These are phyloP conservation scores for Dissostichus mawsoni DNA, from an alignment of 2,113 vertebrate species.

Conservation along the genomic window DNA sequence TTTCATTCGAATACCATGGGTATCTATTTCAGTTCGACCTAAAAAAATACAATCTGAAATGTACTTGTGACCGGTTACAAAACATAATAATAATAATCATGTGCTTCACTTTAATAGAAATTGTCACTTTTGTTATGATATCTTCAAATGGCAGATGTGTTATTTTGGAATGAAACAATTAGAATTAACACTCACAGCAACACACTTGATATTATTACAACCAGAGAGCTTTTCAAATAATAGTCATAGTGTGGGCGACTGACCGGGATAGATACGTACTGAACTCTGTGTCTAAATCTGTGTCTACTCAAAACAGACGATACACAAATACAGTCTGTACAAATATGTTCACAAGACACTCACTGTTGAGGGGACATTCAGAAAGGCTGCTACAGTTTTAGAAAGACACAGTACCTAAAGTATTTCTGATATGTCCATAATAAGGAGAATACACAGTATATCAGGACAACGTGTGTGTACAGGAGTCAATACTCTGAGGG, in stretches of 20 bases:
- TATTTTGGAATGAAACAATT: slow-evolving; percentile 56
- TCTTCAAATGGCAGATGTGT: not conserved
- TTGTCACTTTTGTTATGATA: not conserved
- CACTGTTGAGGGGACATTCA: slow-evolving; percentile 61
- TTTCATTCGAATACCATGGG: slow-evolving; percentile 45
- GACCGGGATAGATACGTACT: slow-evolving; percentile 15
- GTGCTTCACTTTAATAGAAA: slow-evolving; percentile 6
- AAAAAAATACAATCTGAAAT: slow-evolving; percentile 32
- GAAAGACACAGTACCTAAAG: slow-evolving; percentile 40
- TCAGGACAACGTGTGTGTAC: slow-evolving; percentile 6
- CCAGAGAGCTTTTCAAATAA: slow-evolving; percentile 3
- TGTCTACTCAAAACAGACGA: slow-evolving; percentile 55
- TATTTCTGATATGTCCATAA: slow-evolving; percentile 50
- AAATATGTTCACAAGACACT: slow-evolving; percentile 64
- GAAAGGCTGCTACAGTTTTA: slow-evolving; percentile 56
- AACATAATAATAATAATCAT: not conserved
- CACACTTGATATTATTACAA: slow-evolving; percentile 30
- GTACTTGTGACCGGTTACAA: not conserved
- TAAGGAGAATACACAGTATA: slow-evolving; percentile 38
- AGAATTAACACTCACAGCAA: slow-evolving; percentile 30
- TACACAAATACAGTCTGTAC: slow-evolving; percentile 61
- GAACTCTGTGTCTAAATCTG: slow-evolving; percentile 16
- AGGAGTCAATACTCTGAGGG: slow-evolving; percentile 1
- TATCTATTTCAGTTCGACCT: not conserved
- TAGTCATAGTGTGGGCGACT: slow-evolving; percentile 1